Base-by-base conservation (phyloP, 2,113 vertebrate species). In the Boleophthalmus pectinirostris region DNA sequence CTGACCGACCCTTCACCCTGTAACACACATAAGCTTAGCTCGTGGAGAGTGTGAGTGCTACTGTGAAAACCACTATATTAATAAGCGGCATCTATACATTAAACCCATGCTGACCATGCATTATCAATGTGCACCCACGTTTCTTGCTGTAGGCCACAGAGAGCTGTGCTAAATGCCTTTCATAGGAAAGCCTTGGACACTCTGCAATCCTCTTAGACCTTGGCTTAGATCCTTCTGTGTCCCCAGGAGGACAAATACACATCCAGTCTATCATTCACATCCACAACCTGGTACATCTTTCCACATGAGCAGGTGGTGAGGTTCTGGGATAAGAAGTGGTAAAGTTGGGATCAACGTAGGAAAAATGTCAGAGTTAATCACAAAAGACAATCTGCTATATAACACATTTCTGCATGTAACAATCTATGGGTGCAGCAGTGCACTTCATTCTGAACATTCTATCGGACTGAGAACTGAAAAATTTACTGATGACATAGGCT, bases 121-220 rank as follows among this genome's bases (percentile, higher is more conserved):
- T 64, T 13, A 43, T 21, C 23, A 72, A 14, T 46, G 5, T 57
- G 46, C 61, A 29, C 8, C 29, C 1, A 57, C 29, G 38, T 51
- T 69, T 56, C 51, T 20, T 82, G 70, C 64, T 73, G 68, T 74
- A 85, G 85, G 87, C 90, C 82, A 84, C 84, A 79, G 81, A 85
- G 83, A 88, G 88, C 88, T 89, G 82, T 51, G 73, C 79, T 92
- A 89, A 92, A 88, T 72, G 87, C 72, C 78, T 87, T 78, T 90
- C 81, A 87, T 87, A 87, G 85, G 89, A 92, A 93, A 91, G 87
- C 91, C 69, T 88, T 47, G 81, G 80, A 54, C 80, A 79, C 82
- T 47, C 60, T 76, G 72, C 78, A 93, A 93, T 94, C 93, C 89
- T 92, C 90, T 94, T 93, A 94, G 65, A 82, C 72, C 68, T 56